These are phyloP conservation scores for Chamaea fasciata DNA, from an alignment of 2,113 vertebrate species.

Conservation along the genomic window DNA sequence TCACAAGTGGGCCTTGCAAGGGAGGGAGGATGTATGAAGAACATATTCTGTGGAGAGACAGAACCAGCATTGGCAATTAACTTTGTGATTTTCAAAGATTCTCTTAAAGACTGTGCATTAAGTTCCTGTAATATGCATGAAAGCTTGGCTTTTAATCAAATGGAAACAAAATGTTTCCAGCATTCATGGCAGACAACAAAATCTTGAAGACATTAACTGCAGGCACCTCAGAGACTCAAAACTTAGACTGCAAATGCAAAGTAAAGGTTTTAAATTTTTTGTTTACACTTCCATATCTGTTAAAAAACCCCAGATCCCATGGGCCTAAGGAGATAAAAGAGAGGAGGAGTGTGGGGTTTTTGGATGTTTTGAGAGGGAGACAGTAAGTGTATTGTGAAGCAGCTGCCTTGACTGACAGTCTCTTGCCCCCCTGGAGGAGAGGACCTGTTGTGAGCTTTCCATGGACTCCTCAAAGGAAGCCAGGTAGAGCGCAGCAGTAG, in stretches of 20 bases:
- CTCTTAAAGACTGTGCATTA: not conserved
- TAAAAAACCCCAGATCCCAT: not conserved
- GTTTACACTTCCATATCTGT: not conserved
- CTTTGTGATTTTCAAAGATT: not conserved
- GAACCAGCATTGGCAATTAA: not conserved
- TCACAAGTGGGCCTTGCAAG: not conserved
- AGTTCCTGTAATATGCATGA: not conserved
- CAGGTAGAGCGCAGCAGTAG: rapidly evolving
- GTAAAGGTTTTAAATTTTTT: not conserved
- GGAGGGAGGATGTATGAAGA: not conserved
- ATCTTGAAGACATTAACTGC: not conserved
- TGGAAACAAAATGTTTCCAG: not conserved
- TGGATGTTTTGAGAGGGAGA: not conserved
- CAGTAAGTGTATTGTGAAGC: not conserved
- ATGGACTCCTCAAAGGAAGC: not conserved
- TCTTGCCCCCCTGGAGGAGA: not conserved
- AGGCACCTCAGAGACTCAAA: not conserved
- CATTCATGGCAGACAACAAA: not conserved
- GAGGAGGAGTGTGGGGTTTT: rapidly evolving
- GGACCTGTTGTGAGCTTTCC: not conserved
- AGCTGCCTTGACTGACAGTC: not conserved
- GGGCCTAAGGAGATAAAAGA: not conserved
- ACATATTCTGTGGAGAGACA: not conserved
- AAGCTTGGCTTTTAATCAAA: not conserved
- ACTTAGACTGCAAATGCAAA: not conserved